Evolutionary conservation across 2,113 vertebrate genomes (phyloP).

Genomic region (Morone chrysops): DNA sequence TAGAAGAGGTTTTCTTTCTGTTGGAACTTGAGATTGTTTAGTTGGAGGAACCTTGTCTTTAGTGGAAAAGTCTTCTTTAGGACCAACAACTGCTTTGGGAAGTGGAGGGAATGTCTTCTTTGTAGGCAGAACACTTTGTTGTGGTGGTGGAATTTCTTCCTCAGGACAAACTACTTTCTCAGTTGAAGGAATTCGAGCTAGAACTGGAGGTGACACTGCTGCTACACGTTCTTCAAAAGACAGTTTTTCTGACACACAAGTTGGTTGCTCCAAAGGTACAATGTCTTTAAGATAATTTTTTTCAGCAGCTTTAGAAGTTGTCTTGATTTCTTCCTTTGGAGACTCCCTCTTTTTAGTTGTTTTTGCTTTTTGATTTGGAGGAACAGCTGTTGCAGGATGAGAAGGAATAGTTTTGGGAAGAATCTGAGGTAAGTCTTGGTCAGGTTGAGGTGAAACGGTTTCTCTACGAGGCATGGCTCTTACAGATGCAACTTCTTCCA

Average conservation of each 20-base stretch:
- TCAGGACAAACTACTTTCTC: constrained; percentile 71
- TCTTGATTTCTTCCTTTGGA: not conserved
- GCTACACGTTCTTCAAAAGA: not conserved
- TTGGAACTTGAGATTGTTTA: not conserved
- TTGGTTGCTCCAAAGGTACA: not conserved
- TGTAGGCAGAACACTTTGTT: constrained; percentile 9
- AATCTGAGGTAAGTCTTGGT: constrained; percentile 6
- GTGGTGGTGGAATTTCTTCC: constrained; percentile 19
- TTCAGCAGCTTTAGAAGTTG: not conserved
- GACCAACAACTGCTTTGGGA: not conserved
- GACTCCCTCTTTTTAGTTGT: not conserved
- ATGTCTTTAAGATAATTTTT: not conserved
- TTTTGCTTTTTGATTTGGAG: constrained; percentile 1
- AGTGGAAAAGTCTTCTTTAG: not conserved
- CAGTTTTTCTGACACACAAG: not conserved
- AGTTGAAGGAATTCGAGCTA: constrained; percentile 26
- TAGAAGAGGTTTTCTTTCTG: not conserved
- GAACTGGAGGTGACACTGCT: not conserved
- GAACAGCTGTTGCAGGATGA: not conserved
- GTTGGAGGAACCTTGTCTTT: constrained; percentile 8
- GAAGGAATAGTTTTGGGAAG: not conserved
- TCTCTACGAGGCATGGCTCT: not conserved
- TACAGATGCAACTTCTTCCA: not conserved
- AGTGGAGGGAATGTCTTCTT: not conserved
- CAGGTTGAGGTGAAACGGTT: not conserved